Evolutionary conservation across 2,113 vertebrate species (phyloP), one percentile per base, ranked within the genome.

Genomic region (Amphiprion percula): DNA sequence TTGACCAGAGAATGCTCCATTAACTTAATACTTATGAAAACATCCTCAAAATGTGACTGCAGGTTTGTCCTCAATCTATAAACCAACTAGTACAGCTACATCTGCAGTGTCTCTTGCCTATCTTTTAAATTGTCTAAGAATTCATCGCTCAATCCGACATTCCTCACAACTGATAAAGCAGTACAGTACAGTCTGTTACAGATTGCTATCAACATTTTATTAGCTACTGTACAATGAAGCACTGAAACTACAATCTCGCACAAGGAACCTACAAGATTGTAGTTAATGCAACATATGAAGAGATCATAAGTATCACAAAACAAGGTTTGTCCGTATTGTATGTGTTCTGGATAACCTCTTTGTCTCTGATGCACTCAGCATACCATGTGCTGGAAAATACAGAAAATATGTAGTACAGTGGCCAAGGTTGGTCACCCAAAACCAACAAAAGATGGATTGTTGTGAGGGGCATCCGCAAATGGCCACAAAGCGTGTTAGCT

Each of bases 381-480:
- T 9, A 7, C 21, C 58, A 49, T 7, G 9, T 58, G 26, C 41
- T 39, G 17, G 28, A 8, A 39, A 33, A 77, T 73, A 63, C 28
- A 68, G 50, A 71, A 77, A 77, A 66, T 33, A 77, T 70, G 49
- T 33, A 66, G 14, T 59, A 44, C 15, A 4, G 68, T 59, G 28
- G 17, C 52, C 16, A 24, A 52, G 50, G 65, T 14, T 55, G 59
- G 64, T 71, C 73, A 73, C 75, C 83, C 33, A 81, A 37, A 69
- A 72, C 47, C 67, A 71, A 24, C 49, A 75, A 77, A 80, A 70
- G 55, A 56, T 46, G 19, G 44, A 26, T 56, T 70, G 52, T 46
- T 78, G 49, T 63, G 33, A 28, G 59, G 61, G 24, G 59, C 66
- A 65, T 65, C 63, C 10, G 53, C 64, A 77, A 82, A 80, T 73